These are phyloP conservation scores for Henricia sp. DNA, from an alignment of 53 echinoderm and acorn worm species.

Conservation along the genomic window DNA sequence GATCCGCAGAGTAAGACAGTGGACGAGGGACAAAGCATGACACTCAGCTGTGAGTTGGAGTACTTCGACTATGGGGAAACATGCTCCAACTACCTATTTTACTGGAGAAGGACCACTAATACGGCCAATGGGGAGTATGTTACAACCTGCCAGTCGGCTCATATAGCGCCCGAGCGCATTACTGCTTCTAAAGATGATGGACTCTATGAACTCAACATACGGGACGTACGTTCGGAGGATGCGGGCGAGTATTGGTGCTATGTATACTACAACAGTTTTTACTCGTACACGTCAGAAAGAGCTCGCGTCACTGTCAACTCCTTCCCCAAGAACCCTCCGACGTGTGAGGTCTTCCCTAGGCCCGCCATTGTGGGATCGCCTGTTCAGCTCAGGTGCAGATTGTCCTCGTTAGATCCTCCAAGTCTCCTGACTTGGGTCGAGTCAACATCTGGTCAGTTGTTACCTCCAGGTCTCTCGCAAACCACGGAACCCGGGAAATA, in stretches of 20 bases:
- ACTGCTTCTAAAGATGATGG: background rate
- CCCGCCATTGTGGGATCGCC: background rate
- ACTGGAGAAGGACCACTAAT: background rate
- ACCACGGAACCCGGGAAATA: background rate
- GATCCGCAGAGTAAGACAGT: conserved; percentile 20
- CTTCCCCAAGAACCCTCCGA: background rate
- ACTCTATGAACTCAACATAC: background rate
- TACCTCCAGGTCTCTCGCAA: background rate
- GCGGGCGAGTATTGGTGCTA: conserved; percentile 5
- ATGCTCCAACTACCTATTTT: background rate
- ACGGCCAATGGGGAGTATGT: background rate
- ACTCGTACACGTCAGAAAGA: background rate
- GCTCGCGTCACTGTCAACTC: background rate
- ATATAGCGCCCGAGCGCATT: background rate
- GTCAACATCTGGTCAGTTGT: background rate
- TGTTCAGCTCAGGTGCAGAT: conserved; percentile 13
- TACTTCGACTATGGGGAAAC: background rate
- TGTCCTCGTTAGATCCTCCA: background rate
- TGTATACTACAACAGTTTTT: background rate
- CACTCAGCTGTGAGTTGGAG: background rate
- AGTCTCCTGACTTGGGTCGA: conserved; percentile 24
- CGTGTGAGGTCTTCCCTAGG: background rate
- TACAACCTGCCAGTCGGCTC: background rate
- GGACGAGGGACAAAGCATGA: conserved; percentile 17
- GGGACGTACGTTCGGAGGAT: background rate